Evolutionary conservation across 2,113 vertebrate species (phyloP).

Genomic region (Elephas maximus): DNA sequence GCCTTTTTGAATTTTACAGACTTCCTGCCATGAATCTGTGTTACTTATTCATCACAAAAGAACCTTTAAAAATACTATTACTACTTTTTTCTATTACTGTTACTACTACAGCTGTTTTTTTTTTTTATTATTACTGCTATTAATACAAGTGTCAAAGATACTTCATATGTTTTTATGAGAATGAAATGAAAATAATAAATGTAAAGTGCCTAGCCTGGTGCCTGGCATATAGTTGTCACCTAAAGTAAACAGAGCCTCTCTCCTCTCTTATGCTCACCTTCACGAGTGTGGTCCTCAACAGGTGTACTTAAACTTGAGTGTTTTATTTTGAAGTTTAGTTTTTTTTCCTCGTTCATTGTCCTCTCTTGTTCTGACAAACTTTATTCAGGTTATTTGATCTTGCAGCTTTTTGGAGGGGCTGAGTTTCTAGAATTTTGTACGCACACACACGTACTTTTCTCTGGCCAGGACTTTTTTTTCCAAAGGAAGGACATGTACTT

Average conservation of each 20-base stretch:
- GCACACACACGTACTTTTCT: background rate
- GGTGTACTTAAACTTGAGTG: background rate
- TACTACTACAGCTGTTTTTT: background rate
- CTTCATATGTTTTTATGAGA: background rate
- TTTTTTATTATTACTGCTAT: background rate
- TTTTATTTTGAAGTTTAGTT: background rate
- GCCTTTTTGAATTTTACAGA: background rate
- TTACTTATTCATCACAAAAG: constrained; percentile 11
- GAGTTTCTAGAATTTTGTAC: background rate
- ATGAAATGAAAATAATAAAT: background rate
- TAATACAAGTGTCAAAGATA: background rate
- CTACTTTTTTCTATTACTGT: background rate
- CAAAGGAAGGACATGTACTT: background rate
- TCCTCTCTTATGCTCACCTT: background rate
- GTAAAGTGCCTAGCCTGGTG: background rate
- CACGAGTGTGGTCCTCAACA: background rate
- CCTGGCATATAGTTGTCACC: background rate
- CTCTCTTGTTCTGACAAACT: background rate
- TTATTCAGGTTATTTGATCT: constrained; percentile 25
- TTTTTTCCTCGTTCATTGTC: background rate
- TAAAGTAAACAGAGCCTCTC: background rate
- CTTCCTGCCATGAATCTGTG: background rate
- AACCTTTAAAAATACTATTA: background rate
- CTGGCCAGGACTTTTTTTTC: background rate
- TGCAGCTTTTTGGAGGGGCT: background rate